phyloP scores from a whole-genome alignment of 2,797 vertebrate species.

The Poeciliopsis presidionis region DNA sequence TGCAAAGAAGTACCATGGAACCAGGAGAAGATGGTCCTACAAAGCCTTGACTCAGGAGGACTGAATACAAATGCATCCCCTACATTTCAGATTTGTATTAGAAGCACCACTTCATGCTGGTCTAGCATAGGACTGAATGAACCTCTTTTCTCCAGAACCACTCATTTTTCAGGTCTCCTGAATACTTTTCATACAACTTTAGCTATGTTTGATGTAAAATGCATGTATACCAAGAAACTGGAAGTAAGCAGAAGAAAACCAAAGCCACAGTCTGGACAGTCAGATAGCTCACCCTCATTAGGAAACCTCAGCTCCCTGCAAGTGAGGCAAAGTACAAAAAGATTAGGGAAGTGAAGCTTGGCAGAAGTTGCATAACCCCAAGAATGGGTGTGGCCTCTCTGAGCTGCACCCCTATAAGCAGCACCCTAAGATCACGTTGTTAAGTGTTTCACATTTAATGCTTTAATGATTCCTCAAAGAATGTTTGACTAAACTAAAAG shows the following conservation, averaged over 20 bases:
- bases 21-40: not conserved
- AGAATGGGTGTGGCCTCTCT: not conserved
- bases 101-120: too few relatives aligned
- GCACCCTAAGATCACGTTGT: not conserved
- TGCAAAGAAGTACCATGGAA: not conserved
- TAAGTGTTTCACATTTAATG: not conserved
- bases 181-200: not conserved
- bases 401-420: not conserved
- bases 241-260: not conserved
- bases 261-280: not conserved
- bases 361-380: not conserved
- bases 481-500: not conserved
- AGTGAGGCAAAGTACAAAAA: not conserved
- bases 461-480: not conserved
- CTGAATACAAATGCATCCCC: not conserved
- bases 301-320: not conserved
- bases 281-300: not conserved
- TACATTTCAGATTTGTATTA: not conserved
- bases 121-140: not conserved
- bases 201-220: not conserved
- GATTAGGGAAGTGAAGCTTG: not conserved
- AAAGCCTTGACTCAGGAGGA: not conserved
- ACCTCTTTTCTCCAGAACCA: not conserved
- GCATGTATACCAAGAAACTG: not conserved
- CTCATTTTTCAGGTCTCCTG: not conserved